Percentiles rank a stretch among this genome's conserved stretches.
phyloP scores from a whole-genome alignment of 2,888 invertebrate genomes.

The Sarcophaga subvicina region DNA sequence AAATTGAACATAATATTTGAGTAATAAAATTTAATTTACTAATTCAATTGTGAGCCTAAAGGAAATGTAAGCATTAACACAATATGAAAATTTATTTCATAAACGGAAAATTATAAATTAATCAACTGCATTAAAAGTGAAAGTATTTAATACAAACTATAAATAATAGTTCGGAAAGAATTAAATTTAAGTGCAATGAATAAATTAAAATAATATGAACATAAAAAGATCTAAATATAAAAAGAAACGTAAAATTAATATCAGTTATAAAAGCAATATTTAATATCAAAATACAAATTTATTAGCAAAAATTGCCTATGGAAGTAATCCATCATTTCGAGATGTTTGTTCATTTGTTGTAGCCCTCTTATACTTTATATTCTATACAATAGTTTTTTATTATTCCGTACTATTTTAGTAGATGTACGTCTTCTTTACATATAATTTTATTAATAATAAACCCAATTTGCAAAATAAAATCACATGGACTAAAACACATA shows the following conservation, averaged over 20 bases:
- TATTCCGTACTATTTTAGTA: slow-evolving; percentile 32
- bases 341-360: slow-evolving; percentile 54
- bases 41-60: slow-evolving; percentile 44
- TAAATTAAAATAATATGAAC: no score
- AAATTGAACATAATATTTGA: slow-evolving; percentile 38
- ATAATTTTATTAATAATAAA: slow-evolving; percentile 61
- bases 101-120: slow-evolving; percentile 24
- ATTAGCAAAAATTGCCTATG: slow-evolving; percentile 78
- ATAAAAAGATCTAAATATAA: not conserved
- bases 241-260: not conserved
- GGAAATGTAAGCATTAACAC: slow-evolving; percentile 29
- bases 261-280: not conserved
- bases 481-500: not conserved
- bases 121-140: not conserved
- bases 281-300: slow-evolving; percentile 55
- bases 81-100: not conserved
- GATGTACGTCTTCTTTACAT: not conserved
- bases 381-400: slow-evolving; percentile 16
- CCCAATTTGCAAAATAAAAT: slow-evolving; percentile 55
- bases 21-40: slow-evolving; percentile 50
- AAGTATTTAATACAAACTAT: no score
- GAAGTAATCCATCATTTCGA: slow-evolving; percentile 78
- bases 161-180: no score
- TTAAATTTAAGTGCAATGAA: no score
- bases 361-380: slow-evolving; percentile 18